Base-by-base conservation (phyloP, 2,888 invertebrate species). In the Liodrosophila aerea region DNA sequence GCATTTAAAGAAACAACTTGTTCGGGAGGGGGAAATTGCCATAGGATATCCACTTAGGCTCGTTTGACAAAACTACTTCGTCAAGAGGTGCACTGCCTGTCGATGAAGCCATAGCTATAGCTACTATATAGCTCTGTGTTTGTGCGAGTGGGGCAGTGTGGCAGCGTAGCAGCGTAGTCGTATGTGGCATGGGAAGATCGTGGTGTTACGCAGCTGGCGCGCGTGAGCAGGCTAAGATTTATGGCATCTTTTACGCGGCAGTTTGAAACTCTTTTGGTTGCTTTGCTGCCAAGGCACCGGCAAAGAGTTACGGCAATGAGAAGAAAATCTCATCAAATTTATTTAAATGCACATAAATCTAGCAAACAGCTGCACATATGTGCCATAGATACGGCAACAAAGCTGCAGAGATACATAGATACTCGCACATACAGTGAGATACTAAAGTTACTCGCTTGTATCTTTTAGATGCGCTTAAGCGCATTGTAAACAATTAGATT, bases 261-360 rank as follows among this genome's bases (percentile, higher is more conserved):
- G 72, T 64, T 22, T 70, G 64, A 75, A 22, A 71, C 72, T 67
- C 70, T 58, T 72, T 52, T 1, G 4, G 8, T 2, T 4, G 33
- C 12, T n/a, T 2, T n/a, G 3, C 11, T n/a, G 40, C 8, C 22
- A 30, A 43, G 45, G 54, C n/a, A n/a, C 45, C 36, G n/a, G 16
- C 33, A 30, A 64, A 60, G 70, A 74, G 71, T 74, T 67, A 70
- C 71, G 71, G 58, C 59, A 64, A 39, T 16, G 39, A 16, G 39
- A 18, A 56, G 54, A 66, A 76, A 76, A 80, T 80, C 77, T 76
- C 78, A 80, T 80, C 78, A 80, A 84, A 84, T 80, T 84, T 80
- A 81, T 80, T 80, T 81, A 81, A 84, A 84, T 74, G 82, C 81
- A 74, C 78, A 80, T 80, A 80, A 80, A 80, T 80, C 78, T 80